Evolutionary conservation across 2,888 invertebrate genomes (phyloP), one percentile per base, ranked within the genome.

Genomic region (Rotaria sp.): DNA sequence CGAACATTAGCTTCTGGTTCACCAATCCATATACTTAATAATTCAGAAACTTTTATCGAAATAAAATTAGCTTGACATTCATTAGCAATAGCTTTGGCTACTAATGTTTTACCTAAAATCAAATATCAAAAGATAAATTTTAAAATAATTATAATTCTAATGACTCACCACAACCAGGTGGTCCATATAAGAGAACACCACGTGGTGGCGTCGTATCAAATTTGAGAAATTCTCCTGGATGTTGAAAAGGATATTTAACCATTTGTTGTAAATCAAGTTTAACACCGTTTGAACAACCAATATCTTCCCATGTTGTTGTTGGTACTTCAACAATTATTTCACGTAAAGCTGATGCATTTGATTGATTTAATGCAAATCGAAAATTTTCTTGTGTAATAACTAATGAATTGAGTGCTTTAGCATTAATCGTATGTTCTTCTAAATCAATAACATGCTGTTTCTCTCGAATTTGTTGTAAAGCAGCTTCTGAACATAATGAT

Each of bases 341-440:
- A 89, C 99, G 94, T 87, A 99, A 94, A 38, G 99, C 99, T 89
- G 96, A 96, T 85, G 99, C 99, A 89, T 96, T 97, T 88, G 97
- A 97, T 93, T 99, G 99, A 87, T 96, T 95, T 95, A 99, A 95
- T 26, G 99, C 99, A 92, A 97, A 99, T 93, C 94, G 91, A 35
- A 90, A 98, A 93, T 98, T 96, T 89, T 97, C 97, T 96, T 97
- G 97, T 80, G 97, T 95, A 41, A 99, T 99, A 87, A 99, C 99
- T 89, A 99, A 93, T 5, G 97, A 97, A 91, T 96, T 95, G 88
- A 45, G 45, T 45, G 45, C 10, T 5, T 45, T 45, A 45, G 45
- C 45, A 45, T 45, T 45, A 45, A 45, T 98, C 91, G 96, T 96
- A 90, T 99, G 99, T 90, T 99, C 99, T 91, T 99, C 99, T 89